These are phyloP conservation scores for Coendou prehensilis DNA, from an alignment of 2,797 vertebrate genomes.

Conservation along the genomic window DNA sequence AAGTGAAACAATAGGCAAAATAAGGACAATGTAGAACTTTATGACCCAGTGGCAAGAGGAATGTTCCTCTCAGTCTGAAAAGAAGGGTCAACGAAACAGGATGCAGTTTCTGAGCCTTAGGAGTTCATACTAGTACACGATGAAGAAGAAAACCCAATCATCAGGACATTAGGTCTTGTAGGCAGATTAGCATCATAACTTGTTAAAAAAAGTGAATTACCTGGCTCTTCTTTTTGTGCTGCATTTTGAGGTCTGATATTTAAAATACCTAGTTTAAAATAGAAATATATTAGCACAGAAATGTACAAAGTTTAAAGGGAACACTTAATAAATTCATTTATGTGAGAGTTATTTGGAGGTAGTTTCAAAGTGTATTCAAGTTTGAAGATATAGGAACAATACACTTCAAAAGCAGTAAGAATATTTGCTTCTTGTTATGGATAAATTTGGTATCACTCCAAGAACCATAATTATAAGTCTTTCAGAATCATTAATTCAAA, in stretches of 20 bases:
- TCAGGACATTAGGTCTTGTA: neutral
- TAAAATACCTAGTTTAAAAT: slow-evolving; percentile 66
- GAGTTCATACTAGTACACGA: neutral
- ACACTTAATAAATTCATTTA: slow-evolving; percentile 34
- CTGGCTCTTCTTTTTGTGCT: neutral
- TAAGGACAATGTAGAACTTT: neutral
- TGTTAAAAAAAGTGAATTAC: neutral
- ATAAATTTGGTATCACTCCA: slow-evolving; percentile 63
- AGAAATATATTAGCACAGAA: slow-evolving; percentile 41
- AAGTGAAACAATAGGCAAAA: slow-evolving; percentile 38
- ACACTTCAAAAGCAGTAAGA: slow-evolving; percentile 55
- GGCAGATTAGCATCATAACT: neutral
- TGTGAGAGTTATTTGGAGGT: slow-evolving; percentile 34
- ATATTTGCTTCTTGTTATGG: slow-evolving; percentile 61
- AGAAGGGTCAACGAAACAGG: neutral
- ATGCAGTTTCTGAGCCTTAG: neutral
- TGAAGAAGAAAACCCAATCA: neutral
- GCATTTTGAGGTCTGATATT: slow-evolving; percentile 62
- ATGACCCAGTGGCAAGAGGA: neutral
- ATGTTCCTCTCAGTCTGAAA: neutral
- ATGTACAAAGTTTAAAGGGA: slow-evolving; percentile 36
- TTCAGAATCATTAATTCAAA: slow-evolving; percentile 69
- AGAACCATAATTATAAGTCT: slow-evolving; percentile 66
- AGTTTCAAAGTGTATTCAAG: slow-evolving; percentile 49
- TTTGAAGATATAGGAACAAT: slow-evolving; percentile 24